Percentiles rank a stretch among this genome's conserved stretches.
Conservation (phyloP, 2,888 invertebrate species). For the Cepaea hortensis region DNA sequence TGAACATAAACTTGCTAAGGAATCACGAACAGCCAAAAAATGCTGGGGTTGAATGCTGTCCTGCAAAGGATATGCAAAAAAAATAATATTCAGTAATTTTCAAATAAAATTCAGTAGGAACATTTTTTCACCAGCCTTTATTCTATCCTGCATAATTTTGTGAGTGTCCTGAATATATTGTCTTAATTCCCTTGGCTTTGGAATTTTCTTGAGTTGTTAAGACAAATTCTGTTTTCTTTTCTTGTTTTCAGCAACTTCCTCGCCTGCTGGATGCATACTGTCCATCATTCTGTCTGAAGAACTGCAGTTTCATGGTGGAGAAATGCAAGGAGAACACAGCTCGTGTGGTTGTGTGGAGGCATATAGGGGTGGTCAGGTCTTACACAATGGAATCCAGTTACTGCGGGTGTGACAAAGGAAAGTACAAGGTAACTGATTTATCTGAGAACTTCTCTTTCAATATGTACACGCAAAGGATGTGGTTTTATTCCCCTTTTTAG, state of each 20-base stretch:
- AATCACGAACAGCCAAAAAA: too few relatives aligned
- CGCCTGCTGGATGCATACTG: constrained; percentile 84
- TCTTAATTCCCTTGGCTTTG: neutral
- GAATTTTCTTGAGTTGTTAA: neutral
- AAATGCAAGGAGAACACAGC: constrained; percentile 88
- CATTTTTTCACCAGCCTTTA: too few relatives aligned
- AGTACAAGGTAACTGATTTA: constrained; percentile 80
- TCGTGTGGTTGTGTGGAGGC: constrained; percentile 89
- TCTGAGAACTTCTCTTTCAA: neutral
- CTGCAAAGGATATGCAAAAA: too few relatives aligned
- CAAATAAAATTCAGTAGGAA: too few relatives aligned
- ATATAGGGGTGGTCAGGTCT: constrained; percentile 85
- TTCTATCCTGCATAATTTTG: neutral
- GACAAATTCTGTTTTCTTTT: neutral
- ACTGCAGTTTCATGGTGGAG: constrained; percentile 87
- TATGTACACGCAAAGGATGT: neutral
- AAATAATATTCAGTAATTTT: too few relatives aligned
- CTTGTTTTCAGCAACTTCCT: constrained; percentile 81
- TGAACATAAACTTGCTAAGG: too few relatives aligned
- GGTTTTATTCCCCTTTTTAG: too few relatives aligned
- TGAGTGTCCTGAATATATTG: neutral
- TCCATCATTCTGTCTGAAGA: constrained; percentile 84
- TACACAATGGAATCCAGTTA: constrained; percentile 93
- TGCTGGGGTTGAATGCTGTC: too few relatives aligned
- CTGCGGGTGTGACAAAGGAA: constrained; percentile 88